Evolutionary conservation across 2,888 invertebrate genomes (phyloP).

Genomic region (Limenitis camilla): DNA sequence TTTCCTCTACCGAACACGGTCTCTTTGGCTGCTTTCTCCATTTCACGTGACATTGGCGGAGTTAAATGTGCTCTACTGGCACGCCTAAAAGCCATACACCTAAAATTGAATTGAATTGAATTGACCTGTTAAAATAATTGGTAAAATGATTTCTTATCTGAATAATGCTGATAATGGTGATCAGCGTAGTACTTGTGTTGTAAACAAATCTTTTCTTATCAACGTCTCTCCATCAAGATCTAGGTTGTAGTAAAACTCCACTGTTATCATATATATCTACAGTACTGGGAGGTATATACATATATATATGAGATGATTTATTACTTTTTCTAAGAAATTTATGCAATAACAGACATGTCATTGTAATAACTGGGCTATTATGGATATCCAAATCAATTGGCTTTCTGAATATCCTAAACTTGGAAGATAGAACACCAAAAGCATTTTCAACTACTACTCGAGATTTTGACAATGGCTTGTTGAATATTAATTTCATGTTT

Average conservation of each 20-base stretch:
- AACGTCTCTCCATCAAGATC: conserved; percentile 22
- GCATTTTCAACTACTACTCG: conserved; percentile 30
- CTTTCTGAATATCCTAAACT: conserved; percentile 32
- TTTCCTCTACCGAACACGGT: no score
- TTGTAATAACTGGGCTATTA: neutral
- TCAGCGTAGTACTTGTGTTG: conserved; percentile 20
- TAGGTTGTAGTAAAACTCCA: conserved; percentile 15
- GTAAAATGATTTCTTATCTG: no score
- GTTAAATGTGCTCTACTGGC: no score
- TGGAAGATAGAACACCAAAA: conserved; percentile 28
- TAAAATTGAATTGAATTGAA: no score
- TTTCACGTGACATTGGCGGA: no score
- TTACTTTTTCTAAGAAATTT: conserved; percentile 18
- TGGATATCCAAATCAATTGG: conserved; percentile 29
- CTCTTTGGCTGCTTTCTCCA: no score
- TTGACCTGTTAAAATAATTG: no score
- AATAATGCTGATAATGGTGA: no score
- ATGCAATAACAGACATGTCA: neutral
- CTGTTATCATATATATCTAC: conserved; percentile 25
- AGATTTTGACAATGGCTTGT: conserved; percentile 25
- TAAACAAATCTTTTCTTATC: conserved; percentile 21
- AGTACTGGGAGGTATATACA: conserved; percentile 26
- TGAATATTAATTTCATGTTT: conserved; percentile 28
- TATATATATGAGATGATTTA: conserved; percentile 28
- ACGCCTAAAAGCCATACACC: no score